A percentile compares a stretch with the other conserved stretches of the same genome.
Conservation (phyloP, 2,888 invertebrate species). For the Coelogynopora nodosa region DNA sequence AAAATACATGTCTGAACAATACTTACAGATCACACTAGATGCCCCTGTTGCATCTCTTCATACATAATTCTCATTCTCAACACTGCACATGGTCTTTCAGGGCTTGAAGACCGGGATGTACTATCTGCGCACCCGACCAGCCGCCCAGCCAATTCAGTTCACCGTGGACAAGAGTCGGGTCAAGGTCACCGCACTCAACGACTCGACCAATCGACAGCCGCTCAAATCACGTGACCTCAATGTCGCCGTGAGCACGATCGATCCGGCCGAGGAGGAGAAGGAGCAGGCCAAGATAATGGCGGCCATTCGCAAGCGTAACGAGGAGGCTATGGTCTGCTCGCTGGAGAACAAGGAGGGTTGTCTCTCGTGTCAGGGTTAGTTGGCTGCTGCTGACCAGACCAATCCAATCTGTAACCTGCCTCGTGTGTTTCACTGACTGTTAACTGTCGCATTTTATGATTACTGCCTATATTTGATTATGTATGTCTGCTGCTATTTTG, state of each 20-base stretch:
- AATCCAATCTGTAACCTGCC: too few relatives aligned
- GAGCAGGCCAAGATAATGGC: slow-evolving; percentile 16
- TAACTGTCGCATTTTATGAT: too few relatives aligned
- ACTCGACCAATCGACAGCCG: not conserved
- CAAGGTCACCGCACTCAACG: not conserved
- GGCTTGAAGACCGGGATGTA: slow-evolving; percentile 99
- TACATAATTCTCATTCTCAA: too few relatives aligned
- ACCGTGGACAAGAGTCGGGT: slow-evolving; percentile 78
- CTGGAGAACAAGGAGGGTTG: slow-evolving; percentile 81
- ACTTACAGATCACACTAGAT: too few relatives aligned
- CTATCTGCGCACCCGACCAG: slow-evolving; percentile 90
- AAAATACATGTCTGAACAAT: too few relatives aligned
- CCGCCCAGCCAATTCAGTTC: slow-evolving; percentile 91
- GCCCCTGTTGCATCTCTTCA: too few relatives aligned
- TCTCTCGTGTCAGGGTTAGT: slow-evolving; percentile 76
- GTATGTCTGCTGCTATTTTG: too few relatives aligned
- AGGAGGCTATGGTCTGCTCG: slow-evolving; percentile 79
- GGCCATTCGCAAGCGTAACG: slow-evolving; percentile 63
- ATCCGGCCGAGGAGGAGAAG: slow-evolving; percentile 49
- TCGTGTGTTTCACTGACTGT: too few relatives aligned
- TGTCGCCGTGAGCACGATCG: too few relatives aligned
- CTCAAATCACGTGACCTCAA: slow-evolving; percentile 20
- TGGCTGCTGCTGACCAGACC: too few relatives aligned
- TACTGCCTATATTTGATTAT: too few relatives aligned
- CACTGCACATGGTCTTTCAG: too few relatives aligned